Evolutionary conservation across 2,888 invertebrate species (phyloP), one percentile per base, ranked within the genome.

Genomic region (Unio delphinus): DNA sequence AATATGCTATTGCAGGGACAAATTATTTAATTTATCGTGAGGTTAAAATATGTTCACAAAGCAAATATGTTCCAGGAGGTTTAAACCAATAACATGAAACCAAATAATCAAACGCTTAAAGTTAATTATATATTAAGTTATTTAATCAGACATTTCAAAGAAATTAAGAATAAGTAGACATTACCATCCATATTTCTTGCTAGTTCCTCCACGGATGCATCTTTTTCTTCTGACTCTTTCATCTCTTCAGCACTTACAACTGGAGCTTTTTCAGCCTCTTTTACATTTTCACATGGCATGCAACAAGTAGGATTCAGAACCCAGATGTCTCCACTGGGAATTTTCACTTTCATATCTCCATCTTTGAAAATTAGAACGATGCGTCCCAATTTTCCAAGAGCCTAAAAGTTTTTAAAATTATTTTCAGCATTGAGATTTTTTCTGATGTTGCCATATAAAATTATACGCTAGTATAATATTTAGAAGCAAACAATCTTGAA

Each of bases 311-410:
- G 83, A 65, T 75, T 82, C 61, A 79, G 76, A 18, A 80, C 74
- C 83, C 83, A 83, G 0, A 64, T 69, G 11, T 72, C 69, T 1
- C 45, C 45, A 17, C 67, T 69, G 5, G 68, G 73, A 4, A 82
- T 68, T 67, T 80, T 81, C 34, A 82, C 75, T n/a, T 74, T 61
- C 20, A 83, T 68, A 60, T 83, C 83, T 20, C 83, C 80, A 62
- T 83, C 83, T 26, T 58, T 64, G 56, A 76, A 81, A 11, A 82
- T 75, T 26, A 68, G 61, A 8, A 78, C 68, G 4, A 83, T 74
- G 7, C 75, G 69, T 0, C 80, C 83, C n/a, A 65, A 55, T 60
- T 80, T 72, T 0, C 81, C 80, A 6, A 81, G 66, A 11, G 76
- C 75, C 80, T 81, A 61, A 5, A 63, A 56, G 20, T 45, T 45